phyloP scores from a whole-genome alignment of 1,140 invertebrate genomes.

The Papilio dardanus region DNA sequence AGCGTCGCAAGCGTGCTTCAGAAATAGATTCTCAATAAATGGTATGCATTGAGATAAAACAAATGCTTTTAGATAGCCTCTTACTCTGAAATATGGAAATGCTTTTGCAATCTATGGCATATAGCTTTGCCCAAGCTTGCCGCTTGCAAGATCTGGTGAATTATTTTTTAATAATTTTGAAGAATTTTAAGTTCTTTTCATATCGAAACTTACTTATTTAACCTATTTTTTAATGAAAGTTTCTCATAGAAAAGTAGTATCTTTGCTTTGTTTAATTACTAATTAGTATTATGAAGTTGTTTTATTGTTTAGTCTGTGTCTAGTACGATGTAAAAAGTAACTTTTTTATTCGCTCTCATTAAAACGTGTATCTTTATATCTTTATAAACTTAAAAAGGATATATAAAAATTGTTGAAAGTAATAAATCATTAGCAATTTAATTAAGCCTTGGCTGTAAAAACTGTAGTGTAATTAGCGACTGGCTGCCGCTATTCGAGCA shows the following conservation, averaged over 20 bases:
- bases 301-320: neutral
- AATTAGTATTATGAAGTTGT: neutral
- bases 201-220: neutral
- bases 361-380: neutral
- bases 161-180: neutral
- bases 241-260: no score
- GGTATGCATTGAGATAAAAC: slow-evolving; percentile 19
- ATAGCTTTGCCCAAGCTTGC: neutral
- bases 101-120: slow-evolving; percentile 26
- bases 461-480: slow-evolving; percentile 27
- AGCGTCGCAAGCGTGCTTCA: slow-evolving; percentile 1
- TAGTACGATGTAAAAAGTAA: neutral
- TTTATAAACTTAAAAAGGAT: slow-evolving; percentile 8
- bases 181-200: no score
- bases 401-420: slow-evolving; percentile 21
- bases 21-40: slow-evolving; percentile 26
- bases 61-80: slow-evolving; percentile 25
- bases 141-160: neutral
- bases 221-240: no score
- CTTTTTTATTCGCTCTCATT: neutral
- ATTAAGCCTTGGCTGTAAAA: slow-evolving; percentile 25
- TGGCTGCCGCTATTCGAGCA: slow-evolving; percentile 24
- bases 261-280: neutral
- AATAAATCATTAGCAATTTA: slow-evolving; percentile 32
- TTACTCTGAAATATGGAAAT: slow-evolving; percentile 24